These are phyloP conservation scores for Chlorodrepanis virens DNA, from an alignment of 2,113 vertebrate genomes.

Conservation along the genomic window DNA sequence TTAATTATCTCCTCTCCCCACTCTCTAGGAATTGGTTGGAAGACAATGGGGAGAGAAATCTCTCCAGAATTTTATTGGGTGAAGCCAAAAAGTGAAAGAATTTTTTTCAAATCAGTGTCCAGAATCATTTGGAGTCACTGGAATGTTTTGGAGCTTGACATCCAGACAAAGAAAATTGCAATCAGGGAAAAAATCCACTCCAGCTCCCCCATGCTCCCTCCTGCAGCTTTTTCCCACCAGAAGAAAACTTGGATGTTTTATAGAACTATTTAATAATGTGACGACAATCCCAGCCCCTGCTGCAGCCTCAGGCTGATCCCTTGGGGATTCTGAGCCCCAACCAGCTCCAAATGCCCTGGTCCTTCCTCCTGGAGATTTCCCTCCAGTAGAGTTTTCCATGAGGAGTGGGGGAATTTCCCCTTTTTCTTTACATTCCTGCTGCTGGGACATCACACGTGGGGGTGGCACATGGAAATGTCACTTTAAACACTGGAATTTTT, in stretches of 20 bases:
- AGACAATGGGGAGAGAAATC: neutral
- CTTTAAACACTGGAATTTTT: neutral
- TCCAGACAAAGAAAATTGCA: neutral
- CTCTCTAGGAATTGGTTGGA: neutral
- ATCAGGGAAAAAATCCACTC: neutral
- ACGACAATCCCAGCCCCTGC: constrained; percentile 36
- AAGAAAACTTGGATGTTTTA: neutral
- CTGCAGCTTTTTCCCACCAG: constrained; percentile 41
- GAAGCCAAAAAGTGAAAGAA: neutral
- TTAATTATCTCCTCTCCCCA: neutral
- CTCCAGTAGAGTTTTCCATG: neutral
- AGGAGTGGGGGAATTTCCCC: neutral
- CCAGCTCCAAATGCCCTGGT: neutral
- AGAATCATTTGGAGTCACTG: neutral
- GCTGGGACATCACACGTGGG: neutral
- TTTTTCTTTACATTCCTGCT: neutral
- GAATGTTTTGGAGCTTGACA: neutral
- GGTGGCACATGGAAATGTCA: fast-evolving
- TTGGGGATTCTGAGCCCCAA: neutral
- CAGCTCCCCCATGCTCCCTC: neutral
- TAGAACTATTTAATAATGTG: constrained; percentile 15
- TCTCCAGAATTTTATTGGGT: neutral
- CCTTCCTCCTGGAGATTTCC: neutral
- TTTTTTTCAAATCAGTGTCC: neutral
- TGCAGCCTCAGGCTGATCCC: neutral